These are phyloP conservation scores for Paracyprichromis sp. DNA, from an alignment of 2,113 vertebrate genomes.

Conservation along the genomic window DNA sequence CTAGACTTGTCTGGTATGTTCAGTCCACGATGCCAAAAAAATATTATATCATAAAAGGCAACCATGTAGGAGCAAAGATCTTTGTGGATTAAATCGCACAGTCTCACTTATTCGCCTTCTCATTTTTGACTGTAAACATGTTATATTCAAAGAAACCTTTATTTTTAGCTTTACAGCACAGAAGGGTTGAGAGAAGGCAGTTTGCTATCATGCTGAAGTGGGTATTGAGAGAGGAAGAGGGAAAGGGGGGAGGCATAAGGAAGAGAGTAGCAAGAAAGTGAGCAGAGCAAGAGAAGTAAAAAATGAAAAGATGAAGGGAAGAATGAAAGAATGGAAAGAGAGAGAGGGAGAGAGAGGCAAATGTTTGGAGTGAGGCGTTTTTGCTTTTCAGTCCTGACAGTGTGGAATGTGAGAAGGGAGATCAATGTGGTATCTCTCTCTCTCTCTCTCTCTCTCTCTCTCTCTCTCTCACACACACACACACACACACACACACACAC, in stretches of 20 bases:
- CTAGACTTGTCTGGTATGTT: not conserved
- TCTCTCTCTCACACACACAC: slow-evolving; percentile 2
- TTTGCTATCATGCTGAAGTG: not conserved
- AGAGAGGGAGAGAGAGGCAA: not conserved
- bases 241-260: not conserved
- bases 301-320: not conserved
- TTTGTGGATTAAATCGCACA: not conserved
- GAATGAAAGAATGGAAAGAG: not conserved
- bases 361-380: slow-evolving; percentile 53
- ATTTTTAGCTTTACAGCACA: not conserved
- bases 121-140: not conserved
- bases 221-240: not conserved
- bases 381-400: slow-evolving; percentile 61
- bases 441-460: not conserved
- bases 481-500: slow-evolving; percentile 32
- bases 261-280: not conserved
- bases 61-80: not conserved
- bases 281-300: not conserved
- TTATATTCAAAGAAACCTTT: not conserved
- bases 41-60: not conserved
- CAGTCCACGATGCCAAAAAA: not conserved
- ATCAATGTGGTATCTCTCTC: slow-evolving; percentile 59
- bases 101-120: not conserved
- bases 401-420: slow-evolving; percentile 59
- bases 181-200: not conserved